Evolutionary conservation across 2,797 vertebrate genomes (phyloP), one percentile per base, ranked within the genome.

Genomic region (Echiichthys vipera): DNA sequence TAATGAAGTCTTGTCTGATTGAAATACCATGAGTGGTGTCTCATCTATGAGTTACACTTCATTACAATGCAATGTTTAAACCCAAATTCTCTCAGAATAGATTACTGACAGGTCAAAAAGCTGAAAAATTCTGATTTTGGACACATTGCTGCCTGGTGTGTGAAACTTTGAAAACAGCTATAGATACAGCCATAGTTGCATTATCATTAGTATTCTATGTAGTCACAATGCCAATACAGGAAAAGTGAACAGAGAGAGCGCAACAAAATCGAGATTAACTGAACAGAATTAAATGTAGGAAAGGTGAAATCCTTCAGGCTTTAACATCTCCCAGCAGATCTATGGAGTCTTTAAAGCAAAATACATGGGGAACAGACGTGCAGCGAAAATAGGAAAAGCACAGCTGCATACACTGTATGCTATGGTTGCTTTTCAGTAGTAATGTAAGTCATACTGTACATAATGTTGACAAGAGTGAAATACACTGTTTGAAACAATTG

Each of bases 11-110:
- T n/a, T n/a, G n/a, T n/a, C n/a, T n/a, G n/a, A n/a, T n/a, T n/a
- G n/a, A n/a, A n/a, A 32, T 65, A 47, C 18, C 27, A n/a, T 20
- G 42, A 36, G 7, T 55, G 29, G 32, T 53, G 24, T 32, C 18
- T 68, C 17, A 70, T 40, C 55, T 43, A 32, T 50, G 53, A 27
- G 27, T 25, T n/a, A n/a, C n/a, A n/a, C n/a, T n/a, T n/a, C n/a
- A n/a, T n/a, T n/a, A n/a, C 55, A n/a, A 50, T 25, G n/a, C 30
- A 39, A 29, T 40, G 30, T n/a, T 46, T 51, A 15, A 39, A 58
- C n/a, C 29, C 2, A 17, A 43, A 27, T 34, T n/a, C n/a, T n/a
- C n/a, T n/a, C n/a, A n/a, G n/a, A n/a, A n/a, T n/a, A n/a, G n/a
- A n/a, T n/a, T n/a, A n/a, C n/a, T n/a, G n/a, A n/a, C n/a, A n/a